Conservation (phyloP, 2,797 vertebrate genomes). For the Myotis vivesi region DNA sequence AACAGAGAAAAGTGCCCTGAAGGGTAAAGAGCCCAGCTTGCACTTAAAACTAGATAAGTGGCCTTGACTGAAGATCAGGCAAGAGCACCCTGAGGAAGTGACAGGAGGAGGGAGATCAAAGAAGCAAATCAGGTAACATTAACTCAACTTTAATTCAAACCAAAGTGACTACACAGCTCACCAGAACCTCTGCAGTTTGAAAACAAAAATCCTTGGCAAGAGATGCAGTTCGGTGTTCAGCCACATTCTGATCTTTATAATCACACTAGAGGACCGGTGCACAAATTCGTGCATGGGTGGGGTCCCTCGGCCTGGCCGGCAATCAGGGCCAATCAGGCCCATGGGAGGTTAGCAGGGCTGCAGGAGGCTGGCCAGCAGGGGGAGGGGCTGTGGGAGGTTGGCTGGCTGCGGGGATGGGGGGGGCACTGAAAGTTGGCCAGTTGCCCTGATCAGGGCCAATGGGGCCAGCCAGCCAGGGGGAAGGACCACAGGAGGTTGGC, state of each 20-base stretch:
- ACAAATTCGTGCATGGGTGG: too few relatives aligned
- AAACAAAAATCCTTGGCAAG: background rate
- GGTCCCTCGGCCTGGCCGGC: too few relatives aligned
- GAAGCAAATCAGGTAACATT: background rate
- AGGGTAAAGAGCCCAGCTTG: background rate
- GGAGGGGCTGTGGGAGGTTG: too few relatives aligned
- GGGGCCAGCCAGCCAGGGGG: too few relatives aligned
- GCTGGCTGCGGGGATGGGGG: too few relatives aligned
- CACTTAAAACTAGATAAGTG: background rate
- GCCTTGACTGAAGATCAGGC: background rate
- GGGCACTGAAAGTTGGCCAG: too few relatives aligned
- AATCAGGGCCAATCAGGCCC: too few relatives aligned
- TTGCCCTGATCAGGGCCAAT: too few relatives aligned
- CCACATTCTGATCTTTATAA: background rate
- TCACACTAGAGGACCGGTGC: background rate
- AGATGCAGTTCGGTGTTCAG: background rate
- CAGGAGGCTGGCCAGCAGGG: too few relatives aligned
- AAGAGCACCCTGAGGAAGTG: background rate
- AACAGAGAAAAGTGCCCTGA: background rate
- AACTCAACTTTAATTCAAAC: background rate
- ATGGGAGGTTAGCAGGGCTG: too few relatives aligned
- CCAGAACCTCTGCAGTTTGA: background rate
- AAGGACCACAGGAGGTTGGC: too few relatives aligned
- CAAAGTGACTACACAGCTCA: background rate
- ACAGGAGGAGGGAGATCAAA: background rate